Percentiles rank a stretch among this genome's conserved stretches.
Conservation (phyloP, 1,140 invertebrate species). For the Uloborus diversus region DNA sequence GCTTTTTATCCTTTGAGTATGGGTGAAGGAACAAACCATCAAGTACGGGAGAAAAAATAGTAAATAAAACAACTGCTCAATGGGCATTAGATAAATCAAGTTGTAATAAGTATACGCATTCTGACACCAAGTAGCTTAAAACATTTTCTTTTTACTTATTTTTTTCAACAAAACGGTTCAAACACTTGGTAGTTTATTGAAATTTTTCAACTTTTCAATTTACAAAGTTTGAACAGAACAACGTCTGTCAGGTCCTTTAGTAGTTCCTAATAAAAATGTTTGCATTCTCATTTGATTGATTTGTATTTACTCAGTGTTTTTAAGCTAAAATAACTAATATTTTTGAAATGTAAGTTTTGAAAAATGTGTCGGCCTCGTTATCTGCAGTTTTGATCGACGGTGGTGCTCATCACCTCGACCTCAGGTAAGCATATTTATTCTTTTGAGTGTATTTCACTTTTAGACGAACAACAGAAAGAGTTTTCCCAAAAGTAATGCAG, state of each 20-base stretch:
- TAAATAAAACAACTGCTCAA: too few species aligned
- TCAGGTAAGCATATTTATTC: slow-evolving; percentile 68
- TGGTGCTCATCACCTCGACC: slow-evolving; percentile 91
- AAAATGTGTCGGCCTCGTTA: slow-evolving; percentile 74
- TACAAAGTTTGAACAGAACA: neutral
- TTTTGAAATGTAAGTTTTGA: slow-evolving; percentile 67
- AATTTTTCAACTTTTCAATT: neutral
- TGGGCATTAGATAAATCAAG: too few species aligned
- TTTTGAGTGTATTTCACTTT: too few species aligned
- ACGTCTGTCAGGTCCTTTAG: neutral
- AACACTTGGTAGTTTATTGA: neutral
- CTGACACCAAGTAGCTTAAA: too few species aligned
- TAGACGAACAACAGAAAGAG: too few species aligned
- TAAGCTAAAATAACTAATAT: neutral
- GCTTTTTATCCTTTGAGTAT: too few species aligned
- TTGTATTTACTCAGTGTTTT: neutral
- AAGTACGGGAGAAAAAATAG: too few species aligned
- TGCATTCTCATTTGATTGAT: neutral
- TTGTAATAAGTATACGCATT: too few species aligned
- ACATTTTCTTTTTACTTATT: too few species aligned
- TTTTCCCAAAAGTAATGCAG: too few species aligned
- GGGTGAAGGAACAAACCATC: too few species aligned
- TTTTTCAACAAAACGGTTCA: neutral
- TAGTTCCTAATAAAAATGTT: neutral
- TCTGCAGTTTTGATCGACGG: slow-evolving; percentile 82